Conservation (phyloP, 2,113 vertebrate species). For the Ancistrus triradiatus region DNA sequence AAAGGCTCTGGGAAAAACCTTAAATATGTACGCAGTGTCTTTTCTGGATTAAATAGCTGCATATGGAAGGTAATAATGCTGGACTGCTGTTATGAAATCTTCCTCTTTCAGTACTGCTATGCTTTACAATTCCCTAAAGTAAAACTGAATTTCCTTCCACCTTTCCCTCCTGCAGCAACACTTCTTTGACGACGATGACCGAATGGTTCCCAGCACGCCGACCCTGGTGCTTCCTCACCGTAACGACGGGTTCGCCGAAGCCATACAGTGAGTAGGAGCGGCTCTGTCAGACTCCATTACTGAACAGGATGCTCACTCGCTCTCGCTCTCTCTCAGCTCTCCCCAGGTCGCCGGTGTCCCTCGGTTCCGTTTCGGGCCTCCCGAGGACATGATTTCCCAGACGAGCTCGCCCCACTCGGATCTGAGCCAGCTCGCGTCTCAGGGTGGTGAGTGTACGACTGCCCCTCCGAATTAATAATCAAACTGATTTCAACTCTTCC, state of each 20-base stretch:
- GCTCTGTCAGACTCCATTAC: too few species aligned
- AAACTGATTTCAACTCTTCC: too few species aligned
- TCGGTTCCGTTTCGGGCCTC: conserved; percentile 92
- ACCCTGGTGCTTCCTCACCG: conserved; percentile 95
- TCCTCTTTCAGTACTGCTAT: too few species aligned
- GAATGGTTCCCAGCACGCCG: conserved; percentile 97
- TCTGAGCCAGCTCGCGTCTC: conserved; percentile 91
- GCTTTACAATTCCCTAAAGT: too few species aligned
- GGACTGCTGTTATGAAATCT: too few species aligned
- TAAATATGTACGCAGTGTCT: too few species aligned
- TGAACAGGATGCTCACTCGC: too few species aligned
- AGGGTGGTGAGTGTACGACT: conserved; percentile 92
- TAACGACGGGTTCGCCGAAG: conserved; percentile 95
- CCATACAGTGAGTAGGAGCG: conserved; percentile 87
- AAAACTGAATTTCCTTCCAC: conserved; percentile 35
- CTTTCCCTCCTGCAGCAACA: conserved; percentile 74
- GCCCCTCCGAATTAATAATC: too few species aligned
- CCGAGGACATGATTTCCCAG: conserved; percentile 87
- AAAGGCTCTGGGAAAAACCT: too few species aligned
- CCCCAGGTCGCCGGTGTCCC: conserved; percentile 94
- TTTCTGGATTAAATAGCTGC: too few species aligned
- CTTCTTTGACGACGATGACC: conserved; percentile 97
- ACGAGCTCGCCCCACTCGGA: conserved; percentile 91
- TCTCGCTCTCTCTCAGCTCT: conserved; percentile 68
- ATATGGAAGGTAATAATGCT: too few species aligned